Evolutionary conservation across 2,113 vertebrate species (phyloP).

Genomic region (Falcunculus frontatus): DNA sequence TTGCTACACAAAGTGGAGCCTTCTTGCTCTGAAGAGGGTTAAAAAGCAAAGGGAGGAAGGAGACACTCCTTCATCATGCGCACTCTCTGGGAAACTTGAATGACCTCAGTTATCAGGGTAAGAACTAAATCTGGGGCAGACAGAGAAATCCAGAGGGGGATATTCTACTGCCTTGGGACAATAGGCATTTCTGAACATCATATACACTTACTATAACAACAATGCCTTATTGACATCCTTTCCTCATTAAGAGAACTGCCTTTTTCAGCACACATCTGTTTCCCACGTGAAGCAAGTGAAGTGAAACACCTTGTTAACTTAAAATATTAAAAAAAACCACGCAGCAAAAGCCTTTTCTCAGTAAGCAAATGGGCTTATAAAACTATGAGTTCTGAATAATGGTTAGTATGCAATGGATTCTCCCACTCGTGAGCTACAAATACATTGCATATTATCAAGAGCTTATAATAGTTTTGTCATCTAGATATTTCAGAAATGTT

Average conservation of each 20-base stretch:
- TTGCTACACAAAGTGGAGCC: background rate
- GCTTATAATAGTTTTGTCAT: constrained; percentile 25
- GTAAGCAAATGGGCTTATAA: background rate
- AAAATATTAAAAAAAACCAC: background rate
- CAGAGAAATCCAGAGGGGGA: background rate
- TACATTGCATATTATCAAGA: background rate
- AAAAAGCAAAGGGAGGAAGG: background rate
- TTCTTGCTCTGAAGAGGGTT: background rate
- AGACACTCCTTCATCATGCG: background rate
- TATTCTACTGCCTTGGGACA: background rate
- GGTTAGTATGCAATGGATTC: background rate
- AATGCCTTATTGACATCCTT: background rate
- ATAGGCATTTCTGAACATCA: background rate
- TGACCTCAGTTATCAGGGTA: background rate
- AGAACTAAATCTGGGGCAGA: background rate
- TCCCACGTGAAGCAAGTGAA: background rate
- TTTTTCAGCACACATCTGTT: background rate
- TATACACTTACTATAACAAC: background rate
- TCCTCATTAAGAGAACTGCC: background rate
- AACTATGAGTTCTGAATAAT: background rate
- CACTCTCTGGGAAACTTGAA: background rate
- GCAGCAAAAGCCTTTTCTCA: background rate
- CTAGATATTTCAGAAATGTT: background rate
- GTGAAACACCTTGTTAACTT: background rate
- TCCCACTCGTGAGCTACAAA: constrained; percentile 14